These are phyloP conservation scores for Hermatobates lingyangjiaoensis DNA, from an alignment of 1,140 invertebrate species.

Conservation along the genomic window DNA sequence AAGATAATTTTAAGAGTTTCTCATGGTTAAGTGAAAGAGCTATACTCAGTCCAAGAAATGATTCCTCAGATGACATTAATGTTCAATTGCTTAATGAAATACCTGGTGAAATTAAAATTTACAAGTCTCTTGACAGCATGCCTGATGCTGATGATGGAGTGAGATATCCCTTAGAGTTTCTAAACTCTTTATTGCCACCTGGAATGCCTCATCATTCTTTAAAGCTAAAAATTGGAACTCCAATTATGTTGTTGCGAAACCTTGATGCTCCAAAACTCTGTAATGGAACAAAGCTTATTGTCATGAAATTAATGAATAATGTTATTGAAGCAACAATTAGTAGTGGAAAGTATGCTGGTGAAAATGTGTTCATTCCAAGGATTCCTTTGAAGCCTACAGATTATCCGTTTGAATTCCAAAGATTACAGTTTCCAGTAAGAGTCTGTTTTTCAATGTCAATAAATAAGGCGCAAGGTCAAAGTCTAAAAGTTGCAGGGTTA, in stretches of 20 bases:
- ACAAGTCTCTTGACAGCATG: constrained; percentile 21
- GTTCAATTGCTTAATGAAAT: constrained; percentile 15
- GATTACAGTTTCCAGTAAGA: constrained; percentile 21
- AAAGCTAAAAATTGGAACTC: constrained; percentile 22
- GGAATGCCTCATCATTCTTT: constrained; percentile 22
- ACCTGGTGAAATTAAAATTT: constrained; percentile 10
- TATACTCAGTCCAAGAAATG: constrained; percentile 1
- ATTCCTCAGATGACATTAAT: constrained; percentile 18
- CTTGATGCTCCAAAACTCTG: constrained; percentile 23
- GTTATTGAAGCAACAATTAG: constrained; percentile 17
- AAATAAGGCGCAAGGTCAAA: constrained; percentile 23
- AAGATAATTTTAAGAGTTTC: neutral
- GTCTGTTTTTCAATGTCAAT: constrained; percentile 28
- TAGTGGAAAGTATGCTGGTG: constrained; percentile 5
- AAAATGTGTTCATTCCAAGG: constrained; percentile 9
- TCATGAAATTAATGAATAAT: constrained; percentile 23
- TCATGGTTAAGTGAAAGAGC: constrained; percentile 1
- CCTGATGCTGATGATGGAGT: constrained; percentile 18
- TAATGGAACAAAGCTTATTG: constrained; percentile 25
- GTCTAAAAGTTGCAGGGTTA: constrained; percentile 15
- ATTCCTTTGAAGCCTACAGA: constrained; percentile 12
- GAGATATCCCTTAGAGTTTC: constrained; percentile 23
- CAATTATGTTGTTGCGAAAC: constrained; percentile 25
- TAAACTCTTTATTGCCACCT: constrained; percentile 21
- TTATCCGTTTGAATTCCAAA: constrained; percentile 11